A percentile compares a stretch with the other conserved stretches of the same genome.
These are phyloP conservation scores for Salticus scenicus DNA, from an alignment of 2,888 invertebrate genomes.

Conservation along the genomic window DNA sequence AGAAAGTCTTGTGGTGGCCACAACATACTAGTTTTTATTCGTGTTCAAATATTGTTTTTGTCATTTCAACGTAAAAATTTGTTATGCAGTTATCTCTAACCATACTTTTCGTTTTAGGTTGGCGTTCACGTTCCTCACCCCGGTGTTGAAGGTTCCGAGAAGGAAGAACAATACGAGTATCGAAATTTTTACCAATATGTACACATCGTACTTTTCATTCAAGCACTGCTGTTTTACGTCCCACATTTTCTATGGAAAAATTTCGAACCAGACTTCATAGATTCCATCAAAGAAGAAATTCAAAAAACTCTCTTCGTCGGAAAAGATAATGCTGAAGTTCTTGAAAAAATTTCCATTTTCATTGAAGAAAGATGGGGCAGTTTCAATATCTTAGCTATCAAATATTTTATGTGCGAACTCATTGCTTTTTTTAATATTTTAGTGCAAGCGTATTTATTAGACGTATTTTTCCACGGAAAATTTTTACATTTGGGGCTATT, in stretches of 20 bases:
- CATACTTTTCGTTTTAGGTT: slow-evolving; percentile 56
- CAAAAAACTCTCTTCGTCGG: too few relatives aligned
- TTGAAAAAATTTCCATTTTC: slow-evolving; percentile 85
- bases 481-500: slow-evolving; percentile 64
- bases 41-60: too few relatives aligned
- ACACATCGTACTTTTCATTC: slow-evolving; percentile 95
- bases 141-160: slow-evolving; percentile 79
- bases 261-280: slow-evolving; percentile 46
- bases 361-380: slow-evolving; percentile 91
- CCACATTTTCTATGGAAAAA: slow-evolving; percentile 97
- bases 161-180: slow-evolving; percentile 72
- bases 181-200: slow-evolving; percentile 94
- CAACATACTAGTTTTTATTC: too few relatives aligned
- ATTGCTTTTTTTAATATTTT: slow-evolving; percentile 73
- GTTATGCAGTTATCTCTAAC: too few relatives aligned
- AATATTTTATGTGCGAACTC: slow-evolving; percentile 51
- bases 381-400: background rate
- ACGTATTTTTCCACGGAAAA: slow-evolving; percentile 70
- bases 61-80: too few relatives aligned
- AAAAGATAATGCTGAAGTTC: background rate
- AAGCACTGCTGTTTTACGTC: slow-evolving; percentile 95
- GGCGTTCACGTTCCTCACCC: slow-evolving; percentile 84
- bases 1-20: too few relatives aligned
- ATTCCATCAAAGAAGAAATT: slow-evolving; percentile 29
- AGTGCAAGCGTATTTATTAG: slow-evolving; percentile 75